Conservation (phyloP, 2,888 invertebrate species). For the Cataglyphis livida region DNA sequence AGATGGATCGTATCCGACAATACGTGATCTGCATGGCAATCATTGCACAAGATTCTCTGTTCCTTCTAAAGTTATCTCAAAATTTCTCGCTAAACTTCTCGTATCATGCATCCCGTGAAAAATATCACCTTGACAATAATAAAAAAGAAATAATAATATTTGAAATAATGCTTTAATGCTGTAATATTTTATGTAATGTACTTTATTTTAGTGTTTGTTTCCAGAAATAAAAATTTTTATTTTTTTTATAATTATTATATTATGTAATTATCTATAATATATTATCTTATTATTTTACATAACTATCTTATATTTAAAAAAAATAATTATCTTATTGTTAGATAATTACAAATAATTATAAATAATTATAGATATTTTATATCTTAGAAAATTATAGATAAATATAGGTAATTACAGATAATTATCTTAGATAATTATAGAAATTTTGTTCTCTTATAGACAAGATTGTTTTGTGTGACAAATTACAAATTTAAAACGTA, state of each 20-base stretch:
- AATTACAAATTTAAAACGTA: not conserved
- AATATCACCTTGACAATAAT: not conserved
- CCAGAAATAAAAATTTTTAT: not conserved
- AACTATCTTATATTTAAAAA: too few species aligned
- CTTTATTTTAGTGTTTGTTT: not conserved
- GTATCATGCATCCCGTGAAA: not conserved
- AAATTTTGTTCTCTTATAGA: too few species aligned
- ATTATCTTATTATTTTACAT: too few species aligned
- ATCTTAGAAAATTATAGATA: too few species aligned
- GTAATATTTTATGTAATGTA: not conserved
- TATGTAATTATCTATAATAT: too few species aligned
- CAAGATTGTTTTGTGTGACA: not conserved
- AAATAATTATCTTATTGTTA: too few species aligned
- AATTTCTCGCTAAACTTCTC: not conserved
- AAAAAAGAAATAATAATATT: not conserved
- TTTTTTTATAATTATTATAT: not conserved
- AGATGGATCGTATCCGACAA: constrained; percentile 42
- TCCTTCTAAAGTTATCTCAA: not conserved
- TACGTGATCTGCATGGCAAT: constrained; percentile 57
- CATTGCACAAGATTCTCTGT: not conserved
- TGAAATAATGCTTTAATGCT: not conserved
- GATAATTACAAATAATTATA: too few species aligned
- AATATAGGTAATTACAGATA: too few species aligned
- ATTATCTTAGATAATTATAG: too few species aligned
- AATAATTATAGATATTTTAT: too few species aligned